Conservation (phyloP, 2,797 vertebrate genomes). For the Threskiornis aethiopicus region DNA sequence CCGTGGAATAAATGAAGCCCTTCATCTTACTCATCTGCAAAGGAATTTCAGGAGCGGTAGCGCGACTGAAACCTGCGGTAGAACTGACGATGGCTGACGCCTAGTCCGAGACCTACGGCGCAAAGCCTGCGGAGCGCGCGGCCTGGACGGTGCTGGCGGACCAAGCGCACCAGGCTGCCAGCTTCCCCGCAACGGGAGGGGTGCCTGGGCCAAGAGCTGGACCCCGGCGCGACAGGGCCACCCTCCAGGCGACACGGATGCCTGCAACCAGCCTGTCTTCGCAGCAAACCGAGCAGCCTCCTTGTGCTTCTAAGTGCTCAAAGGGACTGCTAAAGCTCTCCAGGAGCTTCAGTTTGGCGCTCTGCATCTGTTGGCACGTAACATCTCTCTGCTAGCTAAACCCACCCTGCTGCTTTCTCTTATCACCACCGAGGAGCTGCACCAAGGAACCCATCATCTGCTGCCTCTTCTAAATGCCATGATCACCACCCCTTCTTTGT, state of each 20-base stretch:
- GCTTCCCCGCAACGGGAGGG: not conserved
- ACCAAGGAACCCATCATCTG: not conserved
- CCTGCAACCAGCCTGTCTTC: not conserved
- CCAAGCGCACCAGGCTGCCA: not conserved
- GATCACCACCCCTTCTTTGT: not conserved
- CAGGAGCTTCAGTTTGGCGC: not conserved
- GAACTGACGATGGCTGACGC: not conserved
- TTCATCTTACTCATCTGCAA: not conserved
- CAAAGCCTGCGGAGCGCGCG: not conserved
- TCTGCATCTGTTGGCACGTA: not conserved
- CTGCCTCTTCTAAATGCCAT: not conserved
- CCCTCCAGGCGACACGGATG: not conserved
- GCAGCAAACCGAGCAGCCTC: not conserved
- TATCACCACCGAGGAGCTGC: not conserved
- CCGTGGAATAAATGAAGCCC: not conserved
- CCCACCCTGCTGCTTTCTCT: not conserved
- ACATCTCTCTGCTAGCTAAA: not conserved
- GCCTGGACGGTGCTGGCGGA: not conserved
- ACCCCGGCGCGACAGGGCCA: not conserved
- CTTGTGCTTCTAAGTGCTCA: not conserved
- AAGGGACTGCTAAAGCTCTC: not conserved
- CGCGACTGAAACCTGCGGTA: not conserved
- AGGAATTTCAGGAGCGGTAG: not conserved
- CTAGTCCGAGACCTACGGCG: not conserved
- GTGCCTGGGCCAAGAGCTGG: not conserved